These are phyloP conservation scores for Caenorhabditis angaria DNA, from an alignment of 2,888 invertebrate species.

Conservation along the genomic window DNA sequence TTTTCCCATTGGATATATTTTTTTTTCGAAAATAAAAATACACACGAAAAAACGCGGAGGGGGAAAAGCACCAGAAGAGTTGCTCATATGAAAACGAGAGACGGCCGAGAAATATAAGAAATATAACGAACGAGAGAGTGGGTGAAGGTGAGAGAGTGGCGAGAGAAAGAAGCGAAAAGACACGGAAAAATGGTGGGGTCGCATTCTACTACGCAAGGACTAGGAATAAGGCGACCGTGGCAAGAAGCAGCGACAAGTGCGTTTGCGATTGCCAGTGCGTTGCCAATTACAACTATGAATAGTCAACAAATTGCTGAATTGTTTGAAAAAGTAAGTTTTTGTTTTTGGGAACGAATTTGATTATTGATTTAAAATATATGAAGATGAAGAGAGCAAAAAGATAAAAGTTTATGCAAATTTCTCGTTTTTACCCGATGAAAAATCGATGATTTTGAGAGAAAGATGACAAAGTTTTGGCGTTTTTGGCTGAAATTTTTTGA, in stretches of 20 bases:
- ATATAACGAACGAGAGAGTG: neutral
- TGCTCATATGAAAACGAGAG: no score
- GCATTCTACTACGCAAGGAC: no score
- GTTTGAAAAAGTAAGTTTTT: constrained; percentile 40
- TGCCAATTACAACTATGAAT: constrained; percentile 53
- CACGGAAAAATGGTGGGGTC: constrained; percentile 30
- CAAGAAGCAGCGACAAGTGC: constrained; percentile 51
- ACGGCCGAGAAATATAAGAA: neutral
- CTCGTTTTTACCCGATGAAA: neutral
- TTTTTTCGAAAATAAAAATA: no score
- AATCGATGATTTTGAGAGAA: neutral
- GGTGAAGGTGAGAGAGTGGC: neutral
- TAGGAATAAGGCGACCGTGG: constrained; percentile 43
- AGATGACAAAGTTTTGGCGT: no score
- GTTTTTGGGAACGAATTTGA: neutral
- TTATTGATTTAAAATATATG: constrained; percentile 2
- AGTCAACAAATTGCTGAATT: constrained; percentile 50
- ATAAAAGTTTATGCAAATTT: neutral
- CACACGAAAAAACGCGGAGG: no score
- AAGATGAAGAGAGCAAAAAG: neutral
- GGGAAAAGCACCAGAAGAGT: no score
- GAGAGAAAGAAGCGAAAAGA: constrained; percentile 9
- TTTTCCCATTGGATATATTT: no score
- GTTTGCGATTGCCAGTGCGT: constrained; percentile 54
- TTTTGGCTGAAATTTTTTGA: no score